Conservation (phyloP, 2,113 vertebrate species). For the Stercorarius parasiticus region DNA sequence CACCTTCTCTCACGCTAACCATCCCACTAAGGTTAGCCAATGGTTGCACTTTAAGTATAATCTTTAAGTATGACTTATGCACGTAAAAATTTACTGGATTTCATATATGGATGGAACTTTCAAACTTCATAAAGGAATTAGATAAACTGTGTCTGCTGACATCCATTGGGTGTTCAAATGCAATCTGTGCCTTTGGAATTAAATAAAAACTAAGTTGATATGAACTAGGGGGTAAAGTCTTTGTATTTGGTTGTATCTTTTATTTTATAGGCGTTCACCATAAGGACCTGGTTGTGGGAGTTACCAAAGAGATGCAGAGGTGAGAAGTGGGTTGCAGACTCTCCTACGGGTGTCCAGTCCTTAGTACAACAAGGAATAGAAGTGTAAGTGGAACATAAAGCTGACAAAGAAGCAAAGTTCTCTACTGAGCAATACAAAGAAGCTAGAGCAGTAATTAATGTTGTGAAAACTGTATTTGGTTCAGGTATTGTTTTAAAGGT, state of each 20-base stretch:
- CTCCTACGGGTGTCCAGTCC: conserved; percentile 38
- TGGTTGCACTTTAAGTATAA: background rate
- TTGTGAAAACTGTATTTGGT: conserved; percentile 61
- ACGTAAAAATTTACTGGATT: background rate
- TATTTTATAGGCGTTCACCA: conserved; percentile 60
- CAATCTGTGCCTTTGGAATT: background rate
- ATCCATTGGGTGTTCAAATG: background rate
- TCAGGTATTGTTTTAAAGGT: conserved; percentile 78
- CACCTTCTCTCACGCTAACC: conserved; percentile 41
- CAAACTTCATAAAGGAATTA: background rate
- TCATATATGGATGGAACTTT: background rate
- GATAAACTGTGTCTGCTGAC: background rate
- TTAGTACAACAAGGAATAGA: conserved; percentile 77
- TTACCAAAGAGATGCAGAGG: conserved; percentile 74
- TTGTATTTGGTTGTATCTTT: background rate
- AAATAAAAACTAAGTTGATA: background rate
- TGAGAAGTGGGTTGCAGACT: conserved; percentile 73
- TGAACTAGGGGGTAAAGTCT: background rate
- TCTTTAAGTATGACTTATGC: background rate
- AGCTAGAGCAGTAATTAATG: conserved; percentile 66
- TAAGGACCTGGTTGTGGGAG: conserved; percentile 73
- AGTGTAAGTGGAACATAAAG: conserved; percentile 74
- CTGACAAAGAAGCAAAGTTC: conserved; percentile 75
- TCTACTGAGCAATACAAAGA: conserved; percentile 72
- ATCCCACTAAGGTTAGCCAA: background rate